phyloP scores from a whole-genome alignment of 2,797 vertebrate genomes.

The Scyliorhinus canicula region DNA sequence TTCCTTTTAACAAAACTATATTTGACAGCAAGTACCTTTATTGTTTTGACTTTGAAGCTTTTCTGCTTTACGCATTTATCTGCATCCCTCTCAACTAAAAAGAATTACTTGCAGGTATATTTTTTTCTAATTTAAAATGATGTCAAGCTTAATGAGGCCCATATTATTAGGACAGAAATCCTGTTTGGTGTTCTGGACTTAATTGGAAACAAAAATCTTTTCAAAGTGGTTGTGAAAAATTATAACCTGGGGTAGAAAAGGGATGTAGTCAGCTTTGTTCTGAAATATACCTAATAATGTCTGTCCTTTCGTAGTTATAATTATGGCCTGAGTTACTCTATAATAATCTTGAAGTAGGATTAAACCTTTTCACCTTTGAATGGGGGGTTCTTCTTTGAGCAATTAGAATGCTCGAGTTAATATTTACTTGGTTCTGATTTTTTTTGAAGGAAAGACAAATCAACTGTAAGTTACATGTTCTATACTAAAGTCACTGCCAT shows the following conservation, averaged over 20 bases:
- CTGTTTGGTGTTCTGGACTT: slow-evolving; percentile 35
- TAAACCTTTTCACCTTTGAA: slow-evolving; percentile 35
- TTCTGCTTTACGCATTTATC: slow-evolving; percentile 35
- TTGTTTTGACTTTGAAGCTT: slow-evolving; percentile 32
- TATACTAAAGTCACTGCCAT: slow-evolving; percentile 3
- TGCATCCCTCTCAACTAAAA: slow-evolving; percentile 24
- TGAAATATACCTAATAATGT: slow-evolving; percentile 35
- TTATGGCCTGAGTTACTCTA: slow-evolving; percentile 37
- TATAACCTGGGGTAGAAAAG: slow-evolving; percentile 36
- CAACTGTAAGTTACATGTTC: slow-evolving; percentile 9
- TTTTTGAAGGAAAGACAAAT: slow-evolving; percentile 27
- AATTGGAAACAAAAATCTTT: slow-evolving; percentile 37
- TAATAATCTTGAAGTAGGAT: slow-evolving; percentile 39
- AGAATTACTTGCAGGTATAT: slow-evolving; percentile 38
- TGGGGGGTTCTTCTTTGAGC: slow-evolving; percentile 23
- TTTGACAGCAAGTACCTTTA: slow-evolving; percentile 34
- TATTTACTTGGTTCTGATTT: slow-evolving; percentile 31
- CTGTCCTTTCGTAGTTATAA: slow-evolving; percentile 33
- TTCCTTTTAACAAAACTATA: slow-evolving; percentile 35
- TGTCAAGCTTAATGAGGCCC: slow-evolving; percentile 36
- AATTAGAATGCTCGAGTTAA: slow-evolving; percentile 31
- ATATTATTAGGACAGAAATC: slow-evolving; percentile 36
- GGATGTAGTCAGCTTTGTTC: slow-evolving; percentile 28
- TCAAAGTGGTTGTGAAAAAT: slow-evolving; percentile 37
- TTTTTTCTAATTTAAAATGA: slow-evolving; percentile 38